Evolutionary conservation across 2,797 vertebrate genomes (phyloP), one percentile per base, ranked within the genome.

Genomic region (Clarias pachynema): DNA sequence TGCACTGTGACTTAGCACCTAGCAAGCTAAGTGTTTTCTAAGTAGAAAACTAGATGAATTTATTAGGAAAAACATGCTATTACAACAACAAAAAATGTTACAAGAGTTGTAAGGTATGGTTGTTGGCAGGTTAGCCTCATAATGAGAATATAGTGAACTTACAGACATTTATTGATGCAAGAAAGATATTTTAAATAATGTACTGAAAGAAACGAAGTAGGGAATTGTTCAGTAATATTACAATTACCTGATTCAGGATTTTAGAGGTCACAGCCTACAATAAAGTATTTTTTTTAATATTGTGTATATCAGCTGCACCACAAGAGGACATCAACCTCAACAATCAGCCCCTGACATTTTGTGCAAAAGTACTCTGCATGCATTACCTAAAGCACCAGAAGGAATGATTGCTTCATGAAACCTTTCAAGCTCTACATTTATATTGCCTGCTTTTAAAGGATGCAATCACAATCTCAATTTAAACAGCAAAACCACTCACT

Each of bases 11-110:
- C 3, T 31, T 69, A 84, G 62, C 53, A 29, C 56, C 44, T 68
- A 68, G 10, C 9, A 44, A 44, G 31, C 59, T 83, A 53, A 74
- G 77, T 85, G 77, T 26, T 72, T 62, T 72, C 75, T 85, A 78
- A 29, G n/a, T 18, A 34, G 75, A 85, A 79, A 72, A n/a, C 16
- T 8, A 2, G 0, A 68, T 49, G 14, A 70, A 12, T 2, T 29
- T 62, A 8, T 26, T 34, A 53, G 24, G 26, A 37, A 65, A 75
- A n/a, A n/a, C n/a, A 26, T 37, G 12, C 29, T 77, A 24, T 69
- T 78, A n/a, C 16, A 14, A 62, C 29, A 37, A n/a, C 5, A 62
- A 62, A 49, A 5, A 0, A 2, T 5, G 5, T 70, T 56, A 22
- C 18, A 70, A 18, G 10, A 44, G 24, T 18, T 29, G n/a, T 20